These are phyloP conservation scores for Rhynchomys soricoides DNA, from an alignment of 2,113 vertebrate genomes.

Conservation along the genomic window DNA sequence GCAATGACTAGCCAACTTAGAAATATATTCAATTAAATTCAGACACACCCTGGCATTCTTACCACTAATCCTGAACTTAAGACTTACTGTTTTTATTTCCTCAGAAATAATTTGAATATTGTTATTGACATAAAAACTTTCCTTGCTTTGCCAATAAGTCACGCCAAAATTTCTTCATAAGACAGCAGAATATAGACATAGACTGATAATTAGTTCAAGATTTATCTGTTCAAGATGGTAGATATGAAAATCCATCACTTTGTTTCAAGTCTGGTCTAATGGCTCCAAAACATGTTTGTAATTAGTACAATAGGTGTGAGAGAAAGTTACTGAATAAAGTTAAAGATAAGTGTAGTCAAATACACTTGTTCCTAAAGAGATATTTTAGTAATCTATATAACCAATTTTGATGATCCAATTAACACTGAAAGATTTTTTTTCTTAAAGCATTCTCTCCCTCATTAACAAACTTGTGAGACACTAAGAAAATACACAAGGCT, in stretches of 20 bases:
- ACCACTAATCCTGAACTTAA: not conserved
- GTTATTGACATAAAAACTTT: constrained; percentile 6
- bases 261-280: not conserved
- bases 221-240: not conserved
- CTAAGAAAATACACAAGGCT: not conserved
- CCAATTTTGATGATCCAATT: not conserved
- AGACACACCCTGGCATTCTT: not conserved
- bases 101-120: not conserved
- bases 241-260: constrained; percentile 35
- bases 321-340: constrained; percentile 56
- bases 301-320: not conserved
- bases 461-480: not conserved
- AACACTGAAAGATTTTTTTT: not conserved
- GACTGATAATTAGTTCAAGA: not conserved
- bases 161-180: constrained; percentile 28
- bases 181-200: not conserved
- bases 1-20: not conserved
- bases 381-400: constrained; percentile 19
- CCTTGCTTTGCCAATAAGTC: not conserved
- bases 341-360: constrained; percentile 18
- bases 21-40: not conserved
- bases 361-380: constrained; percentile 17
- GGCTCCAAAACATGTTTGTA: not conserved
- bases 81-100: constrained; percentile 3
- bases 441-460: not conserved